These are phyloP conservation scores for Deilephila elpenor DNA, from an alignment of 2,888 invertebrate genomes.

Conservation along the genomic window DNA sequence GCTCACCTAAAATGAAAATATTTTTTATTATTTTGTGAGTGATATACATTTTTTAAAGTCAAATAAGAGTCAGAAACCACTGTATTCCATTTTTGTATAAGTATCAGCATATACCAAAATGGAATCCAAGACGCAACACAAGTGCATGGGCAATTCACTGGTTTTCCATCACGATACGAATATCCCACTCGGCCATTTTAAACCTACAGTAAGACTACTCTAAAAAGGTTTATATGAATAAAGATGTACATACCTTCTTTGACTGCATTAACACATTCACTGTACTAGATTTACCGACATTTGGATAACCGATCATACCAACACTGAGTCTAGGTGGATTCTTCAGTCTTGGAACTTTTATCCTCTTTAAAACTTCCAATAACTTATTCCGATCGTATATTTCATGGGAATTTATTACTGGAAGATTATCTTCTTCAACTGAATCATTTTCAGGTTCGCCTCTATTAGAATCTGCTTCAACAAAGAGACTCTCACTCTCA, in stretches of 20 bases:
- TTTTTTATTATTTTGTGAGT: too few relatives aligned
- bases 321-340: conserved; percentile 88
- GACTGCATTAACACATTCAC: conserved; percentile 95
- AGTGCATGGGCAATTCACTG: too few relatives aligned
- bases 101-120: too few relatives aligned
- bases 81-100: too few relatives aligned
- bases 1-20: conserved; percentile 83
- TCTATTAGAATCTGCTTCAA: conserved; percentile 32
- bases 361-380: conserved; percentile 87
- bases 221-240: not conserved
- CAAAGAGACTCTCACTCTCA: conserved; percentile 36
- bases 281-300: conserved; percentile 99
- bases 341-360: conserved; percentile 73
- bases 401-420: conserved; percentile 81
- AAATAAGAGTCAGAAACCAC: not conserved
- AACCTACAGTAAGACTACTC: conserved; percentile 42
- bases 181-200: too few relatives aligned
- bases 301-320: conserved; percentile 99
- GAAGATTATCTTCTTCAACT: conserved; percentile 28
- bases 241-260: conserved; percentile 86
- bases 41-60: not conserved
- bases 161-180: too few relatives aligned
- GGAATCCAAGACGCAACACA: too few relatives aligned
- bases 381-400: conserved; percentile 88
- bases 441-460: conserved; percentile 35